phyloP scores from a whole-genome alignment of 2,797 vertebrate genomes.

The Ctenochaetus hawaiiensis region DNA sequence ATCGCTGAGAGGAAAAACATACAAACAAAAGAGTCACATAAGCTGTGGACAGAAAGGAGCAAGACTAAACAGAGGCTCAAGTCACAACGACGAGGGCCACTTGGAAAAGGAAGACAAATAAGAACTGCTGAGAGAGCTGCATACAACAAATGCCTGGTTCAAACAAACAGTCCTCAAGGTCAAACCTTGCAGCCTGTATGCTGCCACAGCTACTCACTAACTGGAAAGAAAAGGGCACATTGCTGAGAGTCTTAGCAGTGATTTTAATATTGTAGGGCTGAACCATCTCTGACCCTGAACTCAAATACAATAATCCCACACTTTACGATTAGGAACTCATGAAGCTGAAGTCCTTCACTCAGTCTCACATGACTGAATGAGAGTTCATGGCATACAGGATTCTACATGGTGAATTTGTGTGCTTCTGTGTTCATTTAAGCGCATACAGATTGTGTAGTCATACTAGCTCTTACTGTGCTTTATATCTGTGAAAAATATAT shows the following conservation, averaged over 20 bases:
- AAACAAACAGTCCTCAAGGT: neutral
- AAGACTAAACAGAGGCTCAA: neutral
- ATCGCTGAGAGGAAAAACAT: constrained; percentile 85
- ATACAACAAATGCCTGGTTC: neutral
- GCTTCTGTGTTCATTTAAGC: neutral
- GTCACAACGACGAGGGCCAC: neutral
- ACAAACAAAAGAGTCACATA: constrained; percentile 5
- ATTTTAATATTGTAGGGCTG: constrained; percentile 49
- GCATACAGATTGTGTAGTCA: no score
- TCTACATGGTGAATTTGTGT: constrained; percentile 12
- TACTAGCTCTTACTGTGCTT: no score
- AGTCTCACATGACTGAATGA: constrained; percentile 60
- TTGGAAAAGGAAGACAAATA: neutral
- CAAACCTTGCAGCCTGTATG: neutral
- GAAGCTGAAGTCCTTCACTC: constrained; percentile 34
- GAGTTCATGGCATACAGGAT: constrained; percentile 22
- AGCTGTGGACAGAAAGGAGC: neutral
- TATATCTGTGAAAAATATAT: no score
- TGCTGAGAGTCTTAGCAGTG: constrained; percentile 57
- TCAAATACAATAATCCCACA: constrained; percentile 67
- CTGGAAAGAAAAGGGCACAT: constrained; percentile 50
- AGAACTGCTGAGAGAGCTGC: neutral
- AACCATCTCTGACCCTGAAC: constrained; percentile 57
- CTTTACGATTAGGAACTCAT: constrained; percentile 42
- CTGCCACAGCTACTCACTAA: neutral